Evolutionary conservation across 2,888 invertebrate genomes (phyloP).

Genomic region (Acanthococcus lagerstroemiae): DNA sequence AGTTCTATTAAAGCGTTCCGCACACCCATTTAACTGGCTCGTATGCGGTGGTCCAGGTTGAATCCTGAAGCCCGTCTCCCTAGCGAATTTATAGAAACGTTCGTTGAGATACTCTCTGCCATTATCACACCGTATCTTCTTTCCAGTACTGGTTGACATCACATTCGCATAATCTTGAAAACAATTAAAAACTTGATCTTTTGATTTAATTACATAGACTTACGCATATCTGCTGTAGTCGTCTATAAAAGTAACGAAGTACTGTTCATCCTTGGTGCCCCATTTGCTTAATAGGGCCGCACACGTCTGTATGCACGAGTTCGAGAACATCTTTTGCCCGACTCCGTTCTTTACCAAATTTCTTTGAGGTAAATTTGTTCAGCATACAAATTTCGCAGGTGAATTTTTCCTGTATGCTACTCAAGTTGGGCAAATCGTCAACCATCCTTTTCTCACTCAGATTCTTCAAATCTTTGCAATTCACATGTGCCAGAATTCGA

Average conservation of each 20-base stretch:
- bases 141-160: too few species aligned
- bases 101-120: constrained; percentile 31
- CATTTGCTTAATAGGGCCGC: too few species aligned
- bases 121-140: constrained; percentile 26
- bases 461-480: neutral
- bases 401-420: neutral
- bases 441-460: neutral
- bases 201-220: constrained; percentile 33
- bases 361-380: neutral
- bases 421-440: neutral
- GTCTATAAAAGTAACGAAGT: constrained; percentile 34
- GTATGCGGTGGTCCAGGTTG: constrained; percentile 24
- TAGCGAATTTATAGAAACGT: constrained; percentile 22
- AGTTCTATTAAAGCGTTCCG: constrained; percentile 18
- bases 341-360: neutral
- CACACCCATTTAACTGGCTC: constrained; percentile 20
- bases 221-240: constrained; percentile 34
- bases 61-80: constrained; percentile 31
- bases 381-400: neutral
- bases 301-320: too few species aligned
- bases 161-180: too few species aligned
- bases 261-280: constrained; percentile 33
- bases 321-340: neutral
- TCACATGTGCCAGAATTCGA: neutral
- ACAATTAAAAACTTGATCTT: too few species aligned